A percentile compares a stretch with the other conserved stretches of the same genome.
phyloP scores from a whole-genome alignment of 2,797 vertebrate species.

The Sebastes matsubarae region DNA sequence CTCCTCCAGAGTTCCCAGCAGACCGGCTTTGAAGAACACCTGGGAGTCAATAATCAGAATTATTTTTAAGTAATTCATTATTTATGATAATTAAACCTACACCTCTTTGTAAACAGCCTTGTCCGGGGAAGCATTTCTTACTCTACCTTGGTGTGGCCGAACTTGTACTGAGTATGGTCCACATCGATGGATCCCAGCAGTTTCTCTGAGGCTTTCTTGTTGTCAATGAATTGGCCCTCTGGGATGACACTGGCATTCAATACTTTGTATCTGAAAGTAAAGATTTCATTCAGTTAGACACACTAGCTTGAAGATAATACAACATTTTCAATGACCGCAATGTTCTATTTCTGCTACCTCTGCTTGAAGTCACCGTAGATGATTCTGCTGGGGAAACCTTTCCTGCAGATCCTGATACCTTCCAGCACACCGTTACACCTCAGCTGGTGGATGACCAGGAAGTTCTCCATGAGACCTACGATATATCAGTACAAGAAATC shows the following conservation, averaged over 20 bases:
- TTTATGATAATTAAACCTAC: not conserved
- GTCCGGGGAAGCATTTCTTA: not conserved
- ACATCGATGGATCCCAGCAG: constrained; percentile 88
- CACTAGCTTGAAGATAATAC: not conserved
- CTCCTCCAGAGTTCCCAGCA: constrained; percentile 84
- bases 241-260: constrained; percentile 89
- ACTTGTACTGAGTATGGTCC: constrained; percentile 91
- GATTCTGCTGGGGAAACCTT: constrained; percentile 91
- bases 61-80: not conserved
- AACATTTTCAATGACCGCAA: not conserved
- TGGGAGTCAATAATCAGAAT: constrained; percentile 20
- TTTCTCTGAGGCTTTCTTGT: constrained; percentile 92
- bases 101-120: not conserved
- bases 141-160: constrained; percentile 90
- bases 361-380: constrained; percentile 92
- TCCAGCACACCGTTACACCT: constrained; percentile 91
- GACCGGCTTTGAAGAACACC: constrained; percentile 89
- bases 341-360: constrained; percentile 72
- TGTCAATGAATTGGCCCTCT: constrained; percentile 90
- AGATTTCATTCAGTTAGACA: not conserved
- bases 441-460: constrained; percentile 88
- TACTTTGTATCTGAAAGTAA: constrained; percentile 84
- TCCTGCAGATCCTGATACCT: constrained; percentile 91
- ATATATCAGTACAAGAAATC: not conserved
- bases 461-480: constrained; percentile 75